Evolutionary conservation across 2,888 invertebrate genomes (phyloP).

Genomic region (Tiliacea aurago): DNA sequence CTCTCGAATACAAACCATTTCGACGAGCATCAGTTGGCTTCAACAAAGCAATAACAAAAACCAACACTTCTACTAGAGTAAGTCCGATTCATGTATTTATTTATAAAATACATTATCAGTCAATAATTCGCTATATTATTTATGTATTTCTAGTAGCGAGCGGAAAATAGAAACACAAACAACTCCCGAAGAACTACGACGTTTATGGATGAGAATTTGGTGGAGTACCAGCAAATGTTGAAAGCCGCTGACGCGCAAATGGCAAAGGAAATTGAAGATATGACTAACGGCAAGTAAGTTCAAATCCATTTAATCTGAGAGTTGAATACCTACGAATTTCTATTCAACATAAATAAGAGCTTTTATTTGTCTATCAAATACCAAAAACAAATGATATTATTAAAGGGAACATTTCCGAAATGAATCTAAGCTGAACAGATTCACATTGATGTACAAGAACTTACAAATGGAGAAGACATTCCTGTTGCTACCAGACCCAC

Average conservation of each 20-base stretch:
- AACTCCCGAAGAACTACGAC: conserved; percentile 89
- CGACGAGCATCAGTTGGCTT: conserved; percentile 87
- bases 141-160: conserved; percentile 87
- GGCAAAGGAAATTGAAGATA: conserved; percentile 94
- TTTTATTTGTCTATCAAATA: background rate
- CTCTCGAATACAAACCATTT: conserved; percentile 84
- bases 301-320: conserved; percentile 18
- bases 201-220: conserved; percentile 93
- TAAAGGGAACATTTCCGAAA: conserved; percentile 92
- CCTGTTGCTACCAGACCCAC: conserved; percentile 94
- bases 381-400: background rate
- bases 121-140: conserved; percentile 70
- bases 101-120: conserved; percentile 46
- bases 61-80: conserved; percentile 78
- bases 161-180: conserved; percentile 83
- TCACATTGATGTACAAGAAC: conserved; percentile 87
- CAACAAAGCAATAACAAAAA: conserved; percentile 84
- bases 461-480: conserved; percentile 93
- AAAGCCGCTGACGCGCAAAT: conserved; percentile 94
- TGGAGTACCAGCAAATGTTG: conserved; percentile 92
- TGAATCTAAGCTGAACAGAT: conserved; percentile 89
- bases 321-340: background rate
- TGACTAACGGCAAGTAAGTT: conserved; percentile 94
- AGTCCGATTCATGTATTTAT: conserved; percentile 65
- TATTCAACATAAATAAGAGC: background rate